Conservation (phyloP, 1,140 invertebrate species). For the Pseudomyrmex flavicornis region DNA sequence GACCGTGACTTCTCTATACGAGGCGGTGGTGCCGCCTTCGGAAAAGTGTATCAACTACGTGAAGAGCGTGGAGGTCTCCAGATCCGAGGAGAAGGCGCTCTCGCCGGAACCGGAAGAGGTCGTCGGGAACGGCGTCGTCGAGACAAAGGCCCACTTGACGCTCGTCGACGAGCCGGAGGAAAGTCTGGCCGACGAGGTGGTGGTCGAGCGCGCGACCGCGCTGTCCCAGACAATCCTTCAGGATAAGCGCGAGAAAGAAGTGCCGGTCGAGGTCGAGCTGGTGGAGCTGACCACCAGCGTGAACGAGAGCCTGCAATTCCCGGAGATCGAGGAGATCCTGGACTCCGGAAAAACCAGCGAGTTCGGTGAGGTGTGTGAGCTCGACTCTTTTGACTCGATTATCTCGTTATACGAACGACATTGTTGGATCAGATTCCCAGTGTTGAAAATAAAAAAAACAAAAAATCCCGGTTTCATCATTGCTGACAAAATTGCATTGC, state of each 20-base stretch:
- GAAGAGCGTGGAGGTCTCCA: constrained; percentile 78
- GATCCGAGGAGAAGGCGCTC: constrained; percentile 68
- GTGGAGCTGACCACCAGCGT: constrained; percentile 81
- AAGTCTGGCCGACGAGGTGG: constrained; percentile 52
- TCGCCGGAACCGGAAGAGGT: constrained; percentile 65
- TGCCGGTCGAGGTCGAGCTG: constrained; percentile 79
- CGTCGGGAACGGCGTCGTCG: constrained; percentile 62
- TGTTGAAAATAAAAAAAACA: no score
- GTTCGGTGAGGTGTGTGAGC: constrained; percentile 74
- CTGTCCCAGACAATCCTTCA: constrained; percentile 59
- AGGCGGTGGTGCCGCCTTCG: constrained; percentile 78
- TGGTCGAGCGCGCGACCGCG: constrained; percentile 42
- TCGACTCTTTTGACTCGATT: background rate
- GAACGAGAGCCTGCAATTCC: constrained; percentile 81
- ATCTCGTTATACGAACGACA: no score
- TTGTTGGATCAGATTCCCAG: no score
- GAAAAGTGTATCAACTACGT: constrained; percentile 84
- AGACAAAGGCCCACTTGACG: constrained; percentile 69
- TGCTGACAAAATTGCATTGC: no score
- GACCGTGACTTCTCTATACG: constrained; percentile 80
- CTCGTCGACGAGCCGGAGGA: constrained; percentile 61
- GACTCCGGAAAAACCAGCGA: constrained; percentile 81
- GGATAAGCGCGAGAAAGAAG: constrained; percentile 57
- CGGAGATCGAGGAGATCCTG: constrained; percentile 82
- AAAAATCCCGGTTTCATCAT: no score